Base-by-base conservation (phyloP, 2,888 invertebrate species). In the Pharmacophagus antenor region DNA sequence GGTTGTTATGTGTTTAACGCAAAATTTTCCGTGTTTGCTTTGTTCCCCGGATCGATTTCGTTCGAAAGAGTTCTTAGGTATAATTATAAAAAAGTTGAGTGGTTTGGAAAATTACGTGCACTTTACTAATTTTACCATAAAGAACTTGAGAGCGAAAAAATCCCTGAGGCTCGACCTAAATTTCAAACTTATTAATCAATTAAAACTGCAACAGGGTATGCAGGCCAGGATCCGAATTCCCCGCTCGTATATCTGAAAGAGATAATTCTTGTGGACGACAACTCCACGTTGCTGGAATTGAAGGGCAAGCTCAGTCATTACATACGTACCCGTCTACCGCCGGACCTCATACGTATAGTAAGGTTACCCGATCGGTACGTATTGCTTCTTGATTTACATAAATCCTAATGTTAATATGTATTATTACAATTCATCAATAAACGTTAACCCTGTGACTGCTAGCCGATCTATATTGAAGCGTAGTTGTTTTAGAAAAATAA, bases 181-280 rank as follows among this genome's bases (percentile, higher is more conserved):
- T n/a, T n/a, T n/a, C n/a, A n/a, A n/a, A n/a, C n/a, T 8, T 31
- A 12, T 52, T 25, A 7, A n/a, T 12, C 7, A 1, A 1, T 7
- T 25, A n/a, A n/a, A n/a, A n/a, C n/a, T 47, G 8, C 17, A 31
- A 48, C 70, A 90, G 90, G 90, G 0, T 88, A 84, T 63, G 82
- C 80, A 0, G 88, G 86, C 7, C 89, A 61, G 41, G 83, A 91
- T 86, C 66, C 91, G 84, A 61, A 67, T 2, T 88, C 88, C 0
- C 72, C 76, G 0, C 77, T 76, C 47, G 80, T 90, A 2, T 92
- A 95, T 72, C 89, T 99, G 15, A 95, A 97, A 77, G 98, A 99
- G 89, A 95, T 99, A 61, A 95, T 99, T 73, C 88, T 99, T 10
- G 95, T 99, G n/a, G 98, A 99, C 79, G 99, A 99, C 85, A 94